Base-by-base conservation (phyloP, 2,113 vertebrate species). In the Nannospalax galili region DNA sequence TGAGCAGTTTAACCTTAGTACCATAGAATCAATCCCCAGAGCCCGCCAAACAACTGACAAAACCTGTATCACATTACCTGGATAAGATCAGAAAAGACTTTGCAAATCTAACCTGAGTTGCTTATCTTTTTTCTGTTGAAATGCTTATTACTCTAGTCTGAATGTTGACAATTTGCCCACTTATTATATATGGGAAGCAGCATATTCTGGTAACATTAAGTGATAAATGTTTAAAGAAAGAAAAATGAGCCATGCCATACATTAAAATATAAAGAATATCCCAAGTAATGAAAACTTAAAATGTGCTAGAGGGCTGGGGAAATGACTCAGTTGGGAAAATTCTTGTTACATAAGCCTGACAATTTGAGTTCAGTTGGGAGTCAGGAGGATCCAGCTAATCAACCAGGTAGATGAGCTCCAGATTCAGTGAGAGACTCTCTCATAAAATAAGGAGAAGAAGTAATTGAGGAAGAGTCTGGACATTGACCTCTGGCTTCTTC, bases 31-130 rank as follows among this genome's bases (percentile, higher is more conserved):
- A 90, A 74, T 65, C 20, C 28, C 80, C 17, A 58, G 70, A 79
- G 26, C 78, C 84, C 77, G 16, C 74, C 90, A 95, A n/a, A 89
- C 24, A 77, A 86, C 30, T 91, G 48, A 72, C 73, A 91, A 52
- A 22, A 75, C 35, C 11, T 30, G 2, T 91, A 28, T 82, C 70
- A 69, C 37, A 73, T 58, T 40, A 67, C 8, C 45, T 70, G 28
- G 45, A 89, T 84, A 62, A 89, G 86, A 87, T 75, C 24, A 40
- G 81, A 69, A 88, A 74, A 86, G 45, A 28, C 70, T 67, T 74
- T 78, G n/a, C n/a, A 92, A 62, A 81, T 82, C 26, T 85, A 77
- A 58, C 9, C 5, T 77, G 45, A 92, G 42, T 77, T 85, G 12
- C 67, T 62, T 92, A 70, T 32, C 45, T 52, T 72, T 70, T 89